A percentile compares a stretch with the other conserved stretches of the same genome.
Conservation (phyloP, 2,797 vertebrate genomes). For the Graptemys geographica region DNA sequence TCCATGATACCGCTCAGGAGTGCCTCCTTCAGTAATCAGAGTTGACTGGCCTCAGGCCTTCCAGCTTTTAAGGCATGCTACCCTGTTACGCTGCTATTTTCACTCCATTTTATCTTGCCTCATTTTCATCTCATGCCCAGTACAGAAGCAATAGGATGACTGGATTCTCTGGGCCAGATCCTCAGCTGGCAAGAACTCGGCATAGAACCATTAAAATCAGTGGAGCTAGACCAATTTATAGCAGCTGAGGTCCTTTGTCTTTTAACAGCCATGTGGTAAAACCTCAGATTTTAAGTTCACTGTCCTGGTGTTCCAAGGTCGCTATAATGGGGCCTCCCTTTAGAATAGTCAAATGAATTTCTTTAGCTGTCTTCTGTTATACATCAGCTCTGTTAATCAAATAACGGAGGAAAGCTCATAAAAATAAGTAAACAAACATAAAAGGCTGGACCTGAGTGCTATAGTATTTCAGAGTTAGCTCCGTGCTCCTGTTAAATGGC, state of each 20-base stretch:
- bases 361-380: conserved; percentile 64
- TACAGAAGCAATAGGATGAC: not conserved
- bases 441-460: conserved; percentile 73
- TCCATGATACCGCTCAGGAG: too few relatives aligned
- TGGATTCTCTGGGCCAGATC: not conserved
- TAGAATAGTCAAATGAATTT: conserved; percentile 36
- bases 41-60: not conserved
- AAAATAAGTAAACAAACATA: conserved; percentile 83
- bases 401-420: conserved; percentile 75
- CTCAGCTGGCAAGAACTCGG: not conserved
- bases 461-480: conserved; percentile 80
- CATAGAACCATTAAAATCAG: not conserved
- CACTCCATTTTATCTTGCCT: not conserved
- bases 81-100: not conserved
- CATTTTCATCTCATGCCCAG: not conserved
- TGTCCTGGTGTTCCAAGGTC: not conserved
- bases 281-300: not conserved
- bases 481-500: conserved; percentile 75
- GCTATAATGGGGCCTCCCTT: conserved; percentile 4
- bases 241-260: not conserved
- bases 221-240: not conserved
- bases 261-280: not conserved
- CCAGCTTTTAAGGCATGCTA: not conserved
- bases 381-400: conserved; percentile 68
- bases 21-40: not conserved